Percentiles rank a stretch among this genome's conserved stretches.
Evolutionary conservation across 64 coral and sea anemone species (phyloP).

Genomic region (Pocillopora verrucosa): DNA sequence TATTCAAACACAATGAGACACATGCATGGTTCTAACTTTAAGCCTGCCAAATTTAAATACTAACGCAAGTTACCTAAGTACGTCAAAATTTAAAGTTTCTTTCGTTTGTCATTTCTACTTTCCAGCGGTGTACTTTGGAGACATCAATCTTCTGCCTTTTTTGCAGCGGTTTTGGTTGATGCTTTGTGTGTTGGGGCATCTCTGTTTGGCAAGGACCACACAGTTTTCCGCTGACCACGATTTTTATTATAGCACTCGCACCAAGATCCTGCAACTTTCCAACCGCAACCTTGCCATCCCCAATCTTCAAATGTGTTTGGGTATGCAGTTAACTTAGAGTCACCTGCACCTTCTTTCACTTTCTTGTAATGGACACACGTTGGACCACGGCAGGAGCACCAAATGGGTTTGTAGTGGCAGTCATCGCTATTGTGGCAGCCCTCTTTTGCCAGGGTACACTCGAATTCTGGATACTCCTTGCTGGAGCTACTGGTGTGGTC

Average conservation of each 20-base stretch:
- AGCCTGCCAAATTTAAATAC: background rate
- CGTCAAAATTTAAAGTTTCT: background rate
- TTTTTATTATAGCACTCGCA: background rate
- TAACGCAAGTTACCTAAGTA: background rate
- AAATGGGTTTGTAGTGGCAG: constrained; percentile 39
- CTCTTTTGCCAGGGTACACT: constrained; percentile 26
- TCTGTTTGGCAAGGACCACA: background rate
- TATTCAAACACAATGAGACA: too few species aligned
- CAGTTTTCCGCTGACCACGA: background rate
- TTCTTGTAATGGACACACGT: constrained; percentile 47
- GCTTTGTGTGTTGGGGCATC: too few species aligned
- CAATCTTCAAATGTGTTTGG: background rate
- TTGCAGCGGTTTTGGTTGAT: background rate
- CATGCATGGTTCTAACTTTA: background rate
- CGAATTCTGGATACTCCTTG: constrained; percentile 3
- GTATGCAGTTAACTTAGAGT: background rate
- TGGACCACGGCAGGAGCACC: constrained; percentile 30
- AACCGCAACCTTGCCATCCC: constrained; percentile 11
- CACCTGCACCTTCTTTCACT: constrained; percentile 7
- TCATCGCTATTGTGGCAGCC: constrained; percentile 48
- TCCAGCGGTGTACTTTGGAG: background rate
- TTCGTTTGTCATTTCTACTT: background rate
- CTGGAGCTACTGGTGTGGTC: background rate
- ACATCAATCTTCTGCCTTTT: background rate
- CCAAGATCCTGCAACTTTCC: background rate